A percentile compares a stretch with the other conserved stretches of the same genome.
phyloP scores from a whole-genome alignment of 2,797 vertebrate species.

The Scolopax rusticola region DNA sequence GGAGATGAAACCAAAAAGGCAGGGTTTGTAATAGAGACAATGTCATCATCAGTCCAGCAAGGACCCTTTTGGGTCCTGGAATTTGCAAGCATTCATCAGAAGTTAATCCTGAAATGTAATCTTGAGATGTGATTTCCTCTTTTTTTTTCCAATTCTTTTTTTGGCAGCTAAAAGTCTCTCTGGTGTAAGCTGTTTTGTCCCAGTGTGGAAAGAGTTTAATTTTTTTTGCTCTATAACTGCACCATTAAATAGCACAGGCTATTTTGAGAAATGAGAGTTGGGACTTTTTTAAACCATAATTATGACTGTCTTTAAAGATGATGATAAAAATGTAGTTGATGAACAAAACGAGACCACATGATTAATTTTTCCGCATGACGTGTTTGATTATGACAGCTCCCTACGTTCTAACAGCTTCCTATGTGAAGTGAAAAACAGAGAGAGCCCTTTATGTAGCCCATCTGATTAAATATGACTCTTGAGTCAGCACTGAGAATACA shows the following conservation, averaged over 20 bases:
- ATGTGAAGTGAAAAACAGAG: not conserved
- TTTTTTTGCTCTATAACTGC: not conserved
- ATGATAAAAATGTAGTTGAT: conserved; percentile 22
- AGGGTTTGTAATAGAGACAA: not conserved
- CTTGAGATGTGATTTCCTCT: not conserved
- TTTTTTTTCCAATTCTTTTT: not conserved
- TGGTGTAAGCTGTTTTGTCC: not conserved
- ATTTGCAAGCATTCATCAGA: not conserved
- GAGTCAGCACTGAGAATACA: not conserved
- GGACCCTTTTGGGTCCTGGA: not conserved
- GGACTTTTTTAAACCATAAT: conserved; percentile 8
- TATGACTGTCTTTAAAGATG: conserved; percentile 24
- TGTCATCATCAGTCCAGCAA: not conserved
- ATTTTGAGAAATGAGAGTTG: conserved; percentile 26
- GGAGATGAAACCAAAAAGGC: not conserved
- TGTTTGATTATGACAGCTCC: conserved; percentile 44
- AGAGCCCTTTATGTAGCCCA: not conserved
- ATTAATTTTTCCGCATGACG: conserved; percentile 20
- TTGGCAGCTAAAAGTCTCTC: not conserved
- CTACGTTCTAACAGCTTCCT: conserved; percentile 2
- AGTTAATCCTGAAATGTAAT: not conserved
- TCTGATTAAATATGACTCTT: conserved; percentile 9
- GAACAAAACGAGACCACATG: conserved; percentile 1
- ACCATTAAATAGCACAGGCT: not conserved
- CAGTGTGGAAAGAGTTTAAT: not conserved